Percentiles rank a stretch among this genome's conserved stretches.
Conservation (phyloP, 2,888 invertebrate species). For the Pseudococcus viburni region DNA sequence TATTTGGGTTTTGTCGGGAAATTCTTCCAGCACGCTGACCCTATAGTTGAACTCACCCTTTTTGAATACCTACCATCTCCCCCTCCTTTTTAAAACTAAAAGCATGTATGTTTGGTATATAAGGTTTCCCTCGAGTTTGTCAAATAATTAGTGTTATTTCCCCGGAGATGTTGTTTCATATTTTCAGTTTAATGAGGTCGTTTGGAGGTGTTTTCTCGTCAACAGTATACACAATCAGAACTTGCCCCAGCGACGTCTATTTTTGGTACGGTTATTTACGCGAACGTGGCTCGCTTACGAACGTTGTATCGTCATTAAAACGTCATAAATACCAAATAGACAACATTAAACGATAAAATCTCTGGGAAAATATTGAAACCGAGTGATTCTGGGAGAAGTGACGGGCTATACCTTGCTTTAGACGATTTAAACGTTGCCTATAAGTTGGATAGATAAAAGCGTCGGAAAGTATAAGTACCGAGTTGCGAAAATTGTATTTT, state of each 20-base stretch:
- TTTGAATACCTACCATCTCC: background rate
- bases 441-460: background rate
- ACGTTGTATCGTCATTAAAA: slow-evolving; percentile 18
- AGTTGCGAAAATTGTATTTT: slow-evolving; percentile 14
- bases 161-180: slow-evolving; percentile 52
- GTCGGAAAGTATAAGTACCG: background rate
- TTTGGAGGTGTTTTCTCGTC: slow-evolving; percentile 23
- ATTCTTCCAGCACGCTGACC: slow-evolving; percentile 54
- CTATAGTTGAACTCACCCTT: slow-evolving; percentile 49
- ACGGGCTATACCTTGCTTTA: background rate
- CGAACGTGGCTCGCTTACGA: background rate
- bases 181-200: slow-evolving; percentile 55
- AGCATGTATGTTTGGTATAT: slow-evolving; percentile 28
- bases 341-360: slow-evolving; percentile 40
- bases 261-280: slow-evolving; percentile 24
- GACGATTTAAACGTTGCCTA: background rate
- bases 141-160: slow-evolving; percentile 58
- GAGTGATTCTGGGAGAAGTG: background rate
- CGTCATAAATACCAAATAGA: slow-evolving; percentile 25
- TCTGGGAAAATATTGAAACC: background rate
- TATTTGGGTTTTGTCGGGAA: slow-evolving; percentile 33
- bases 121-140: slow-evolving; percentile 47
- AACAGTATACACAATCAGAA: background rate
- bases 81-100: slow-evolving; percentile 36
- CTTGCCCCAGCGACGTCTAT: background rate